Base-by-base conservation (phyloP, 2,797 vertebrate species). In the Discoglossus pictus region DNA sequence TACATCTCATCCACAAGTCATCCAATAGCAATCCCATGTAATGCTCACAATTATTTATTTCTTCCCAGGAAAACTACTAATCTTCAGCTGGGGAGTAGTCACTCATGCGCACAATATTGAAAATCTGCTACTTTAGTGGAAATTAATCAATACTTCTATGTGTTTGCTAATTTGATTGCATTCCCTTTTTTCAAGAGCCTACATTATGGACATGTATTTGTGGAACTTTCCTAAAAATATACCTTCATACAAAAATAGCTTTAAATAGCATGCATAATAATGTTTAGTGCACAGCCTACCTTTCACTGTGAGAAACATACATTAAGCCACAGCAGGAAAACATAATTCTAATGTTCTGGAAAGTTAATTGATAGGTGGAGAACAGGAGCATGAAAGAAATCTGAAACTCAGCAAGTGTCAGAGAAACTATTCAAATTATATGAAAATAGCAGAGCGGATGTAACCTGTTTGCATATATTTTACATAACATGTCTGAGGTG, bases 381-480 rank as follows among this genome's bases (percentile, higher is more conserved):
- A 67, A 50, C 21, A n/a, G 10, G 38, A 15, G 11, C 21, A 42
- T 58, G 18, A 24, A 39, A 61, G 46, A 44, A 35, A 6, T 20
- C 46, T 23, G 27, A 42, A 60, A 24, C 55, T 39, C 52, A 42
- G 47, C 47, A 25, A 16, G 46, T 4, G 17, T 24, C 13, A 24
- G 9, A 68, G n/a, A 23, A 51, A 15, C 25, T 13, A 44, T 18
- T 68, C 38, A 43, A 52, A 36, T 20, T 10, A 3, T 43, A 16
- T 42, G 46, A 51, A 52, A 42, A 67, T 47, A 27, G 10, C 25
- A 17, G 18, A 59, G 11, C 34, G 7, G 38, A 43, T 10, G 20
- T 36, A 21, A 31, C 24, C 44, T 51, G 44, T 68, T 61, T 68
- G 56, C 55, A 68, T 60, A 42, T 25, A 61, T 10, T 67, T 59